Base-by-base conservation (phyloP, 2,113 vertebrate species). In the Lynx canadensis region DNA sequence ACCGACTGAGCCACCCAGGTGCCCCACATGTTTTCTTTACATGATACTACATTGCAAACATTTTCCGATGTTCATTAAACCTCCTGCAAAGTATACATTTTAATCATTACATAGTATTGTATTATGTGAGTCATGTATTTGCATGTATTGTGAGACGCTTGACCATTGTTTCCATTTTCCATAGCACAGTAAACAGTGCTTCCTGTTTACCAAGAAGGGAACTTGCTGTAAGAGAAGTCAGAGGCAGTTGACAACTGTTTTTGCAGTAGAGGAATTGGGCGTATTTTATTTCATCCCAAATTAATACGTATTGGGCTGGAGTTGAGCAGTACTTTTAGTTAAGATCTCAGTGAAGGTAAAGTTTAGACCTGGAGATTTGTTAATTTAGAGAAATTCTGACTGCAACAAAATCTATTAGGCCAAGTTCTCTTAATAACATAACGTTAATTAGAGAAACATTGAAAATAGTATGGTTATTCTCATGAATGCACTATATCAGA, bases 301-400 rank as follows among this genome's bases (percentile, higher is more conserved):
- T 83, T 96, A 50, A n/a, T 50, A 45, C 36, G 5, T 41, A 36
- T 87, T 71, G 19, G 81, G 11, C 36, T 96, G 19, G 14, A 84
- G 48, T 74, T 76, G 66, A 85, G 65, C 19, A 95, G 45, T 85
- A 33, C 33, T 82, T 94, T 84, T 50, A 80, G 33, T 36, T 74
- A 95, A 83, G 79, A 79, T 90, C 65, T 96, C 29, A 29, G 41
- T 57, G 5, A 78, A 83, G 14, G 38, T 95, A 92, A 86, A 87
- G 25, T 71, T 71, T 92, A 60, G 29, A 83, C 1, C 5, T 63
- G 23, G 48, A 79, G 31, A 85, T 52, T 57, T 89, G 36, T 76
- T 89, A 69, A 79, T 57, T 63, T 74, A 71, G 55, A 89, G 81
- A 88, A 93, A 93, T 97, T 84, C 36, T 82, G n/a, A 82, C 11